Evolutionary conservation across 2,888 invertebrate genomes (phyloP), one percentile per base, ranked within the genome.

Genomic region (Hypsopygia costalis): DNA sequence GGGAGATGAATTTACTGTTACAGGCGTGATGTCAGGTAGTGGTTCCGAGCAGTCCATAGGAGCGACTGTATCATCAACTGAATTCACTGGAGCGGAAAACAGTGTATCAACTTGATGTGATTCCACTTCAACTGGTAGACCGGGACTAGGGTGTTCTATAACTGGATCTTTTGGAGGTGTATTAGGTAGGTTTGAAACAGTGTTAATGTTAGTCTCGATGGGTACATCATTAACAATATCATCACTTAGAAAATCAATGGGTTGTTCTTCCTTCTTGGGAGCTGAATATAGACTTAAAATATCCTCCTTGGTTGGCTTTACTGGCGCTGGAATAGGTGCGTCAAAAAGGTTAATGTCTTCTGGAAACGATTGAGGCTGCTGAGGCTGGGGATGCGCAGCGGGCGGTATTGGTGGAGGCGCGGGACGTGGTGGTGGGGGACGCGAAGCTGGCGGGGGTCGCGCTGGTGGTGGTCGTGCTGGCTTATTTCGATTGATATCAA

Each of bases 271-370:
- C 50, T 75, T 71, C 51, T 77, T 81, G 1, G 89, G 88, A 1
- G 75, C 73, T 0, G 89, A 76, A 49, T 91, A 92, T 32, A 92
- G 69, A 62, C 91, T 92, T 27, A 92, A 60, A 38, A 92, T 92
- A 34, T 87, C 92, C 63, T 91, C 91, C 46, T 90, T 92, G 4
- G 90, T 87, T 29, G 92, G 91, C 49, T 86, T 87, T 0, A 71
- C 46, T 2, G 76, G 67, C 12, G 81, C 76, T 1, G 91, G 91
- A 36, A 79, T 85, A 0, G 90, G 91, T 11, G 91, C 90, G 35
- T 91, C 92, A 43, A 92, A 91, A 1, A 92, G 69, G 55, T 91
- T 92, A 3, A 91, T 88, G 22, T 90, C 90, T 35, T 81, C 81
- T 1, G 52, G 2, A 3, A 44, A 31, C 0, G 69, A 51, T 22